Evolutionary conservation across 2,797 vertebrate genomes (phyloP).

Genomic region (Lerista edwardsae): DNA sequence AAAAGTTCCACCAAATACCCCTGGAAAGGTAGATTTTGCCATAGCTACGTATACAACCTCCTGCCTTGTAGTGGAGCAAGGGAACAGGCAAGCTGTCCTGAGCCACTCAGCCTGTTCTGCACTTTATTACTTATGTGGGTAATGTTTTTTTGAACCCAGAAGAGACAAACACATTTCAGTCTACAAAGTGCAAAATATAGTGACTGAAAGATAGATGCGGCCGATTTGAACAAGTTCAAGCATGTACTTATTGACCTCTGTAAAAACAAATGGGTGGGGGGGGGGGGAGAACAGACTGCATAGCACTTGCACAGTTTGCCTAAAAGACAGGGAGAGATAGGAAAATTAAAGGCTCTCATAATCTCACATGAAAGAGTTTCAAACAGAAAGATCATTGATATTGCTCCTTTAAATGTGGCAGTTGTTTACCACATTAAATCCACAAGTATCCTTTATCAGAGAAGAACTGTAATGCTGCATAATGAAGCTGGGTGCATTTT

Average conservation of each 20-base stretch:
- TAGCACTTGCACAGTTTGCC: not conserved
- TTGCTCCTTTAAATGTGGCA: slow-evolving; percentile 14
- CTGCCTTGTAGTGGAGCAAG: no score
- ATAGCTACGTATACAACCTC: not conserved
- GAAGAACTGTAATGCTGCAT: slow-evolving; percentile 26
- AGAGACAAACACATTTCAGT: not conserved
- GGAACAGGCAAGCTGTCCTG: not conserved
- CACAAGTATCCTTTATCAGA: slow-evolving; percentile 37
- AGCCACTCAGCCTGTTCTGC: not conserved
- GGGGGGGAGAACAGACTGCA: slow-evolving; percentile 22
- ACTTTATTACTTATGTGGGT: no score
- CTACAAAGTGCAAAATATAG: not conserved
- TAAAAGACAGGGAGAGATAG: slow-evolving; percentile 4
- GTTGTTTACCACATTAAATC: slow-evolving; percentile 43
- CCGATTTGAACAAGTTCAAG: slow-evolving; percentile 6
- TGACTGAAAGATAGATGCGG: not conserved
- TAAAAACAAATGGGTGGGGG: slow-evolving; percentile 10
- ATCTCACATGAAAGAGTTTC: slow-evolving; percentile 39
- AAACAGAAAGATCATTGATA: slow-evolving; percentile 18
- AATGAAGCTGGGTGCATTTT: slow-evolving; percentile 32
- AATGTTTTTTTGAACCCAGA: no score
- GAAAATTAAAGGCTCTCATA: slow-evolving; percentile 27
- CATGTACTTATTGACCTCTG: slow-evolving; percentile 11
- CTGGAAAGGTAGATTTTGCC: not conserved
- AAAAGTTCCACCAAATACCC: not conserved